Evolutionary conservation across 2,113 vertebrate genomes (phyloP), one percentile per base, ranked within the genome.

Genomic region (Hiodon alosoides): DNA sequence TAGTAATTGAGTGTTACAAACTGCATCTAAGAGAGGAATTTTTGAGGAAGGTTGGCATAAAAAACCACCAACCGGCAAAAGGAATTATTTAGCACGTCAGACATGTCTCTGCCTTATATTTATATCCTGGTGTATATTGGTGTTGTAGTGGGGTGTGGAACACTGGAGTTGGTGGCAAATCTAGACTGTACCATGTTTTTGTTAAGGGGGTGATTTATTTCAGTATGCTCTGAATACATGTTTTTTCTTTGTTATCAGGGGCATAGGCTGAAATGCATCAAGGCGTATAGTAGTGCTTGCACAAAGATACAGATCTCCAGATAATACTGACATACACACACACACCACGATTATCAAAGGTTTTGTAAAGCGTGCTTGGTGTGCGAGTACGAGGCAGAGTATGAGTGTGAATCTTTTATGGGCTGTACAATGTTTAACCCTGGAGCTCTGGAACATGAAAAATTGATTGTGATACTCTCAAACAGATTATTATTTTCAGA

Each of bases 131-230:
- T n/a, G n/a, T n/a, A 31, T 31, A 31, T 31, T 31, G 31, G 31
- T 31, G 31, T 52, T 76, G 11, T 62, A 76, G 61, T 51, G n/a
- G 11, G 9, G 31, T 48, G 50, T 69, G 5, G 17, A 59, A 16
- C 53, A 46, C 5, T 17, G 47, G 17, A 66, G 64, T 47, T 66
- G 46, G 46, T 58, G 31, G 54, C 2, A 16, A 67, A 51, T 75
- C 46, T 75, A 65, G 54, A 50, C 54, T 16, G 54, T 65, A 59
- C 65, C 65, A 71, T 71, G 57, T 46, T 58, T 73, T 4, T 17
- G 48, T 10, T 60, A 4, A 51, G 48, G 47, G 55, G n/a, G n/a
- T 14, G 67, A 17, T 69, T 51, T 69, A 53, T 69, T 52, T 53
- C 16, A 16, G 50, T 69, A 8, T 69, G 67, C 52, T 31, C 50